Percentiles rank a stretch among this genome's conserved stretches.
phyloP scores from a whole-genome alignment of 2,797 vertebrate species.

The Tangara arthus region DNA sequence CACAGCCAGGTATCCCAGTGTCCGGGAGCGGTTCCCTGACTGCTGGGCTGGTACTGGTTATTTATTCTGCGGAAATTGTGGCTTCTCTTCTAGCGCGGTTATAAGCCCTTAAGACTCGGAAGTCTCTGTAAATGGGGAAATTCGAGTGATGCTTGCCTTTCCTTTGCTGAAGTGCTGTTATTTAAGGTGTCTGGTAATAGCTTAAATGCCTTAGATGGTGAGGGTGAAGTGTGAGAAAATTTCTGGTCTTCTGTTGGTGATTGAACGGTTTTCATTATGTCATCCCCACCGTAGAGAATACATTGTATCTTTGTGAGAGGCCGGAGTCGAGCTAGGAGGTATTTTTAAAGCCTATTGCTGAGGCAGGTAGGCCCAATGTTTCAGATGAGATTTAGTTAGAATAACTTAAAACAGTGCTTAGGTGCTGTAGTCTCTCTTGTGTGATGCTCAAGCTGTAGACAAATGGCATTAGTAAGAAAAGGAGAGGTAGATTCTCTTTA shows the following conservation, averaged over 20 bases:
- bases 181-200: background rate
- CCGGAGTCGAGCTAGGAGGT: background rate
- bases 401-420: background rate
- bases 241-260: background rate
- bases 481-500: background rate
- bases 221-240: background rate
- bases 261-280: background rate
- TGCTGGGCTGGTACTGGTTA: rapidly evolving
- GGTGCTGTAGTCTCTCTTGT: background rate
- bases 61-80: background rate
- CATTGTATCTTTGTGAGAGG: background rate
- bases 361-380: background rate
- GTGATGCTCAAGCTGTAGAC: background rate
- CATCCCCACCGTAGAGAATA: background rate
- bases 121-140: background rate
- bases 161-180: background rate
- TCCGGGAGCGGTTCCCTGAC: background rate
- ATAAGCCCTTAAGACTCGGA: background rate
- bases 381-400: background rate
- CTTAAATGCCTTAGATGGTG: background rate
- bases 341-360: background rate
- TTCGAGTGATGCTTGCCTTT: background rate
- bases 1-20: background rate
- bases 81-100: background rate
- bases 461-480: background rate